Evolutionary conservation across 2,113 vertebrate species (phyloP).

Genomic region (Ictalurus punctatus): DNA sequence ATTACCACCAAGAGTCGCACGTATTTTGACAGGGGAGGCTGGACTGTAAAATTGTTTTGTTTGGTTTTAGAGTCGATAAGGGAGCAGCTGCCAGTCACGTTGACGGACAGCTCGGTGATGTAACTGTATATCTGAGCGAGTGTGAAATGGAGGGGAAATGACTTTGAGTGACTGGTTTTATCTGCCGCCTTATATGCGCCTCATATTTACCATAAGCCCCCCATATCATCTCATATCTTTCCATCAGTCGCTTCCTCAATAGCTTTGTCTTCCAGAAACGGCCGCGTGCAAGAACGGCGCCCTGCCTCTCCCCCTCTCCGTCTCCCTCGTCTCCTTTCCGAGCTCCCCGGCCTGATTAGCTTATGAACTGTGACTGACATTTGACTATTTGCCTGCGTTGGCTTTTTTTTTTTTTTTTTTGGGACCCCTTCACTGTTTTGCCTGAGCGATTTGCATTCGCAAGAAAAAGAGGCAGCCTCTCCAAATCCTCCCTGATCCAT

Average conservation of each 20-base stretch:
- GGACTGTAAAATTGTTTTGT: constrained; percentile 54
- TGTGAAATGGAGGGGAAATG: constrained; percentile 52
- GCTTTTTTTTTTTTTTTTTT: constrained; percentile 43
- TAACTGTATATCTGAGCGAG: constrained; percentile 56
- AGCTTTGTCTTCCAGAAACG: constrained; percentile 59
- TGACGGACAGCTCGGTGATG: constrained; percentile 60
- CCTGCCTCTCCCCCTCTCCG: constrained; percentile 17
- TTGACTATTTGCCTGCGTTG: constrained; percentile 56
- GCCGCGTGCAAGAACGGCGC: constrained; percentile 40
- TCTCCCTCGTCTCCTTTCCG: constrained; percentile 32
- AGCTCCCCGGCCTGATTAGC: constrained; percentile 58
- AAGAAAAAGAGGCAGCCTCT: constrained; percentile 33
- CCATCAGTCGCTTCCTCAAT: constrained; percentile 56
- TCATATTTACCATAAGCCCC: constrained; percentile 62
- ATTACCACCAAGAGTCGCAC: constrained; percentile 35
- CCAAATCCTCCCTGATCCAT: constrained; percentile 43
- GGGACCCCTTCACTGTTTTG: constrained; percentile 46
- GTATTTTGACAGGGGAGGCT: constrained; percentile 47
- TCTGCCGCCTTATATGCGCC: constrained; percentile 59
- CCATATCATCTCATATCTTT: constrained; percentile 58
- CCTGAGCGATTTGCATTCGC: constrained; percentile 53
- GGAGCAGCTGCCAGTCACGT: constrained; percentile 57
- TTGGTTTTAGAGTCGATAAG: constrained; percentile 58
- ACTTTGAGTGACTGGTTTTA: constrained; percentile 63
- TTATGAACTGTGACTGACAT: constrained; percentile 65